Evolutionary conservation across 2,888 invertebrate genomes (phyloP), one percentile per base, ranked within the genome.

Genomic region (Malachius bipustulatus): DNA sequence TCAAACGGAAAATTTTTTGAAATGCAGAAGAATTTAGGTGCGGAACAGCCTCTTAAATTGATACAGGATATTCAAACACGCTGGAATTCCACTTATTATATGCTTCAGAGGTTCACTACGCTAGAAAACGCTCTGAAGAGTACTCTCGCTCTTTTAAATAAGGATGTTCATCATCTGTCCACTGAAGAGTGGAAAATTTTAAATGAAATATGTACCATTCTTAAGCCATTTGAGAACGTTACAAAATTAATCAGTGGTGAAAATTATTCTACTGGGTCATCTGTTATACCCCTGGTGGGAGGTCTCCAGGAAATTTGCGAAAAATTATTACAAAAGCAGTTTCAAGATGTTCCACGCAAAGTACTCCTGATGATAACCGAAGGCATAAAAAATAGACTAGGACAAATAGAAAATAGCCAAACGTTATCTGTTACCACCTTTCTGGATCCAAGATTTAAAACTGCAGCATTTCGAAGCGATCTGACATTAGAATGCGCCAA

Each of bases 1-100:
- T 6, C 46, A 10, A 45, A 37, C 14, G 36, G 42, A 31, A 40
- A 46, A 32, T 36, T 39, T 66, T 50, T 45, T 65, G 4, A 56
- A 37, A 8, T 8, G 6, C 32, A 38, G 32, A 29, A 32, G 16
- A 38, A 27, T 11, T 10, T 30, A 13, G 15, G 14, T 30, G 30
- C 28, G 16, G 19, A 30, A 10, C 11, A 10, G 13, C 34, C 31
- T 11, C 31, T 35, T 16, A 37, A 37, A 30, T 16, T 38, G 11
- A 10, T 31, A 8, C 38, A 38, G 26, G 36, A 38, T 26, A 32
- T 38, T 10, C 11, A 14, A 30, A 38, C 38, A 14, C 13, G 38
- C 16, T 37, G 38, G 38, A 38, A 38, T 37, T 32, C 38, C 14
- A 38, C 36, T 4, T 39, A 30, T 29, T 39, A 39, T 16, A 39